Conservation (phyloP, 2,888 invertebrate species). For the Pollenia angustigena region DNA sequence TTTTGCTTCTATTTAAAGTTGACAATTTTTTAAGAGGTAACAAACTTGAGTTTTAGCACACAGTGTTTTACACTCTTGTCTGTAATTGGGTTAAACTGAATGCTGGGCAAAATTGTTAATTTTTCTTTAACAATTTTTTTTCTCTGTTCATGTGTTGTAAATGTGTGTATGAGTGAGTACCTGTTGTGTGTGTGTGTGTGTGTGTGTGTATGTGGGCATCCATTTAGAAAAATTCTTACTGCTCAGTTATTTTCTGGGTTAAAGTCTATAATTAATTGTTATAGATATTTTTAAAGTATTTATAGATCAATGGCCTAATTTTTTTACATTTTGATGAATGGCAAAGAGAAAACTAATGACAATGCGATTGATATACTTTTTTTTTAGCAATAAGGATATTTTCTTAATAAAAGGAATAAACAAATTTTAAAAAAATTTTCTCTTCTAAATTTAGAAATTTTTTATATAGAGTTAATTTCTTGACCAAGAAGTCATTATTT, state of each 20-base stretch:
- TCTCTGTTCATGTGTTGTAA: neutral
- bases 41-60: neutral
- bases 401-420: neutral
- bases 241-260: slow-evolving; percentile 68
- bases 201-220: slow-evolving; percentile 51
- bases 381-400: neutral
- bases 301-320: slow-evolving; percentile 65
- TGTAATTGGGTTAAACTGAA: slow-evolving; percentile 65
- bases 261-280: slow-evolving; percentile 67
- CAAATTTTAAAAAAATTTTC: too few species aligned
- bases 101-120: slow-evolving; percentile 51
- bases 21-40: slow-evolving; percentile 23
- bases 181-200: slow-evolving; percentile 6
- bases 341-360: neutral
- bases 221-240: slow-evolving; percentile 68
- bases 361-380: neutral
- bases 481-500: too few species aligned
- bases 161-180: slow-evolving; percentile 9
- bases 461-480: too few species aligned
- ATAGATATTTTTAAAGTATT: slow-evolving; percentile 69
- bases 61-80: slow-evolving; percentile 3
- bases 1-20: neutral
- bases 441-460: too few species aligned
- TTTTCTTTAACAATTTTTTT: slow-evolving; percentile 16
- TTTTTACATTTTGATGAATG: slow-evolving; percentile 6